phyloP scores from a whole-genome alignment of 2,888 invertebrate species.

The Cordylochernes scorpioides region DNA sequence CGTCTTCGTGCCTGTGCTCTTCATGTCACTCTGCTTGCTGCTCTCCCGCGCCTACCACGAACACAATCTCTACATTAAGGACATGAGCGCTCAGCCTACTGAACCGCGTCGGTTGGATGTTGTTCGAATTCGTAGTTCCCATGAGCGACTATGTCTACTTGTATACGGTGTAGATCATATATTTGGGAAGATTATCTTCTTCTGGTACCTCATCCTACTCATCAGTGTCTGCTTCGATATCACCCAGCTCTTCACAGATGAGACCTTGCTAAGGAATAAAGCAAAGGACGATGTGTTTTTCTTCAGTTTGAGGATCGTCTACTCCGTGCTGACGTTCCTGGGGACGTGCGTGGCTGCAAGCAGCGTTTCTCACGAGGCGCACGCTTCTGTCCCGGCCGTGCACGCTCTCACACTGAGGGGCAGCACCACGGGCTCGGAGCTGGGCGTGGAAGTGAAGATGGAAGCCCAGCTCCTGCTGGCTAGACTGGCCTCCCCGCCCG shows the following conservation, averaged over 20 bases:
- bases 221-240: slow-evolving; percentile 12
- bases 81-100: not conserved
- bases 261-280: slow-evolving; percentile 10
- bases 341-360: slow-evolving; percentile 12
- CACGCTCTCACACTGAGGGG: slow-evolving; percentile 8
- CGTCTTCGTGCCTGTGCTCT: slow-evolving; percentile 11
- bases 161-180: slow-evolving; percentile 9
- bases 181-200: slow-evolving; percentile 11
- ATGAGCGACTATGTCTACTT: slow-evolving; percentile 11
- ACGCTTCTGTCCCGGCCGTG: slow-evolving; percentile 9
- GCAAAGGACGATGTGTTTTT: slow-evolving; percentile 11
- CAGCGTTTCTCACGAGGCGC: slow-evolving; percentile 10
- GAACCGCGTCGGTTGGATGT: slow-evolving; percentile 7
- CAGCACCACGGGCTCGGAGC: slow-evolving; percentile 4
- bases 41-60: slow-evolving; percentile 9
- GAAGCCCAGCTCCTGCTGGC: slow-evolving; percentile 9
- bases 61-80: slow-evolving; percentile 9
- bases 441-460: slow-evolving; percentile 11
- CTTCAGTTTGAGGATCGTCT: slow-evolving; percentile 11
- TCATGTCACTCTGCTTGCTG: slow-evolving; percentile 12
- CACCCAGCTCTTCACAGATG: slow-evolving; percentile 13
- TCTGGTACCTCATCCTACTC: slow-evolving; percentile 11
- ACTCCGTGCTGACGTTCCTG: slow-evolving; percentile 10
- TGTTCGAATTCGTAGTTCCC: slow-evolving; percentile 8
- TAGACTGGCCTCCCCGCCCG: slow-evolving; percentile 7